Base-by-base conservation (phyloP, 2,888 invertebrate species). In the Oligia latruncula region DNA sequence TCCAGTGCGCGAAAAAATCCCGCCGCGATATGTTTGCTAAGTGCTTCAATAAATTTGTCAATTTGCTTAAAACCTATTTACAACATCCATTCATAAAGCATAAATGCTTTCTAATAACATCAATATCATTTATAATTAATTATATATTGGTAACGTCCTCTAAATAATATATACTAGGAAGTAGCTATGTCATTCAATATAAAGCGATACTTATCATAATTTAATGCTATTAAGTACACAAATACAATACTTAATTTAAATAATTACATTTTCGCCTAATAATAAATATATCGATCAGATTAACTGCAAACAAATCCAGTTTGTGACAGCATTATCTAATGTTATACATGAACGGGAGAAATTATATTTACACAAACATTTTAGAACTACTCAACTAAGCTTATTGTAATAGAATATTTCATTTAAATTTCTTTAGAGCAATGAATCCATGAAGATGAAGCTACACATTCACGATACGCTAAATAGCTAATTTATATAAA, bases 171-270 rank as follows among this genome's bases (percentile, higher is more conserved):
- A 81, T 62, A 74, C 65, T 84, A 74, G 23, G 13, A 58, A 68
- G 35, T 71, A 73, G 58, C 49, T 70, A 70, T 71, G 67, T 77
- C 76, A 82, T 82, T 71, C 64, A 76, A 52, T 71, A 64, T 67
- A 55, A 67, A 68, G 79, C 71, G 46, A 76, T 77, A 76, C 17
- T 8, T 62, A 74, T 58, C 17, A 46, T 76, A 74, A n/a, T 77
- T 74, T 60, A 76, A 76, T 62, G 58, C 62, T 77, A 77, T 87
- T 85, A 85, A 87, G 84, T 85, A 85, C 84, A 74, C 13, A 70
- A 65, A 72, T 70, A 67, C 40, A 79, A 77, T 78, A 83, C 71
- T 83, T 49, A 46, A 60, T 64, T 67, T 46, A n/a, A 67, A 74
- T 60, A 74, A 52, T 71, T 73, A 55, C 35, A 60, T 58, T 55